Conservation (phyloP, 2,888 invertebrate species). For the Volucella zonaria region DNA sequence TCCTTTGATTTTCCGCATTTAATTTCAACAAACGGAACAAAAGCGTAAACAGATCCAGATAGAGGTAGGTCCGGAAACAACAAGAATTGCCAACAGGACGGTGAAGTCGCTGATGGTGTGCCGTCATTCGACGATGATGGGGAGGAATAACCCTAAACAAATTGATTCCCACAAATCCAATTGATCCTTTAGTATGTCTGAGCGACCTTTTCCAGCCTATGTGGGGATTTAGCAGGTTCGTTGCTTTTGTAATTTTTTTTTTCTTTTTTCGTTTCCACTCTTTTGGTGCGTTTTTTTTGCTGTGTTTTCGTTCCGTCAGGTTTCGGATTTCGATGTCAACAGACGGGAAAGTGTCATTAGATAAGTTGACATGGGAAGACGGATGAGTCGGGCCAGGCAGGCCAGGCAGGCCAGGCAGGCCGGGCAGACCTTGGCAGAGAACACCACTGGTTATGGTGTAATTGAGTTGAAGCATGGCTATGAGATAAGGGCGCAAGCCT, state of each 20-base stretch:
- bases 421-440: background rate
- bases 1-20: constrained; percentile 3
- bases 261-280: constrained; percentile 12
- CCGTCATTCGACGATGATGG: constrained; percentile 13
- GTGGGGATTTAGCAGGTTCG: constrained; percentile 40
- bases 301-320: constrained; percentile 39
- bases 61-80: constrained; percentile 70
- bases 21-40: background rate
- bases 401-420: too few species aligned
- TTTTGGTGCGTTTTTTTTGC: background rate
- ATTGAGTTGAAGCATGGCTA: constrained; percentile 68
- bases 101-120: background rate
- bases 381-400: constrained; percentile 1
- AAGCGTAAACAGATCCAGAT: constrained; percentile 32
- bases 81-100: constrained; percentile 21
- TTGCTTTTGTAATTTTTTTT: background rate
- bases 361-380: constrained; percentile 72
- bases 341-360: constrained; percentile 72
- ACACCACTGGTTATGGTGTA: constrained; percentile 58
- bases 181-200: constrained; percentile 68
- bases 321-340: constrained; percentile 72
- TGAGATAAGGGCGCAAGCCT: constrained; percentile 3
- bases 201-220: constrained; percentile 60
- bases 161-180: constrained; percentile 74
- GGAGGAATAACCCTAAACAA: constrained; percentile 69